Evolutionary conservation across 2,888 invertebrate genomes (phyloP).

Genomic region (Hyalella azteca): DNA sequence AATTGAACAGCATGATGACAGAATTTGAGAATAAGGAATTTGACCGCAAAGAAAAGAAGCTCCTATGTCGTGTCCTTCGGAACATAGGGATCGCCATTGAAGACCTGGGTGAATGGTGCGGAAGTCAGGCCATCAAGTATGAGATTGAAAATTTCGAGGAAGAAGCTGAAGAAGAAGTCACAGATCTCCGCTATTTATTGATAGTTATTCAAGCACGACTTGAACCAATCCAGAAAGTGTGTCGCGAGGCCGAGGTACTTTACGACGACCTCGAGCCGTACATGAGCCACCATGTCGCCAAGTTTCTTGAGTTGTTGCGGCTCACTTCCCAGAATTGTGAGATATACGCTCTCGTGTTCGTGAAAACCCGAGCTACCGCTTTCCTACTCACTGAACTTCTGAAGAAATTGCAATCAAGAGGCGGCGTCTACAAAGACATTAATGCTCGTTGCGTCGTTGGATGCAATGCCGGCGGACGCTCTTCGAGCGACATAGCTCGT

Average conservation of each 20-base stretch:
- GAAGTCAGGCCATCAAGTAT: conserved; percentile 46
- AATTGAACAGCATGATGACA: neutral
- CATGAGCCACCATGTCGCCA: conserved; percentile 42
- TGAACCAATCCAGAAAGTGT: conserved; percentile 15
- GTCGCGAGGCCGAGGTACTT: neutral
- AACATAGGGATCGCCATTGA: conserved; percentile 42
- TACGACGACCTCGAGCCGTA: conserved; percentile 35
- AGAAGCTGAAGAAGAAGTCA: conserved; percentile 37
- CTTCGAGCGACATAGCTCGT: conserved; percentile 40
- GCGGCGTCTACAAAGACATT: conserved; percentile 30
- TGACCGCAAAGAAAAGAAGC: conserved; percentile 38
- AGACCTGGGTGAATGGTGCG: conserved; percentile 52
- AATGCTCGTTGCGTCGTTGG: conserved; percentile 49
- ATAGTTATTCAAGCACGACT: conserved; percentile 27
- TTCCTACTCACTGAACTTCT: conserved; percentile 50
- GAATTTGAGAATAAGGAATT: neutral
- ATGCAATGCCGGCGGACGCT: neutral
- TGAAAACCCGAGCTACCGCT: conserved; percentile 49
- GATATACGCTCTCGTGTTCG: conserved; percentile 47
- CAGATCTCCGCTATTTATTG: conserved; percentile 40
- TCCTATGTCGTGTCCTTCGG: conserved; percentile 39
- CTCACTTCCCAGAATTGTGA: conserved; percentile 17
- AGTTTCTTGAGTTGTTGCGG: conserved; percentile 41
- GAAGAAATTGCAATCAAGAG: neutral
- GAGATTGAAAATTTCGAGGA: conserved; percentile 48